phyloP scores from a whole-genome alignment of 2,797 vertebrate genomes.

The Macrochelys suwanniensis region DNA sequence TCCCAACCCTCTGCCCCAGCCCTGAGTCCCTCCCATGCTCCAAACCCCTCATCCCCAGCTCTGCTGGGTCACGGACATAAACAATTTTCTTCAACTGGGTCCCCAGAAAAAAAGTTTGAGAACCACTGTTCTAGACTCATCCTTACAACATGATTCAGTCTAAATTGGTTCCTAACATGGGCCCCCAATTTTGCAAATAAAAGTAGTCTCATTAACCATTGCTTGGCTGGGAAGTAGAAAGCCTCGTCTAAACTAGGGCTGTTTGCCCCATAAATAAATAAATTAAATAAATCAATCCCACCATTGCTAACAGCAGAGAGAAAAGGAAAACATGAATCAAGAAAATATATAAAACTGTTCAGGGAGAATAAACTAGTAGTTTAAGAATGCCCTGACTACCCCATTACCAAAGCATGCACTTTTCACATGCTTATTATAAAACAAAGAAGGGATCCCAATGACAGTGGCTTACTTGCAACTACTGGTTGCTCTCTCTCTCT shows the following conservation, averaged over 20 bases:
- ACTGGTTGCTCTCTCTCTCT: not conserved
- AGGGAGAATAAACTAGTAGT: not conserved
- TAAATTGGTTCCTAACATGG: not conserved
- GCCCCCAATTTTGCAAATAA: not conserved
- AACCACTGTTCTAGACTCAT: too few species aligned
- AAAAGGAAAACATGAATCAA: not conserved
- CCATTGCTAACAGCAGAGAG: not conserved
- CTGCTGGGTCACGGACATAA: too few species aligned
- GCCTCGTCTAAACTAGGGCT: not conserved
- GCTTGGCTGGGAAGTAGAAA: not conserved
- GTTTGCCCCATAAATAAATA: not conserved
- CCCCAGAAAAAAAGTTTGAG: too few species aligned
- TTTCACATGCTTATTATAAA: not conserved
- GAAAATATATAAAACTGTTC: not conserved
- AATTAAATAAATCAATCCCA: not conserved
- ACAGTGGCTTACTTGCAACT: not conserved
- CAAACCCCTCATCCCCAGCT: too few species aligned
- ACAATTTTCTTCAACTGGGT: too few species aligned
- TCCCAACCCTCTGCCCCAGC: too few species aligned
- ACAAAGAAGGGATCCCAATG: slow-evolving; percentile 22
- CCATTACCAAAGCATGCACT: not conserved
- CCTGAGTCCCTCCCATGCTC: too few species aligned
- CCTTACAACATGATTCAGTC: not conserved
- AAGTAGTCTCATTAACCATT: not conserved
- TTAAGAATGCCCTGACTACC: not conserved